Base-by-base conservation (phyloP, 2,113 vertebrate genomes). In the Cricetomys ansorgei region DNA sequence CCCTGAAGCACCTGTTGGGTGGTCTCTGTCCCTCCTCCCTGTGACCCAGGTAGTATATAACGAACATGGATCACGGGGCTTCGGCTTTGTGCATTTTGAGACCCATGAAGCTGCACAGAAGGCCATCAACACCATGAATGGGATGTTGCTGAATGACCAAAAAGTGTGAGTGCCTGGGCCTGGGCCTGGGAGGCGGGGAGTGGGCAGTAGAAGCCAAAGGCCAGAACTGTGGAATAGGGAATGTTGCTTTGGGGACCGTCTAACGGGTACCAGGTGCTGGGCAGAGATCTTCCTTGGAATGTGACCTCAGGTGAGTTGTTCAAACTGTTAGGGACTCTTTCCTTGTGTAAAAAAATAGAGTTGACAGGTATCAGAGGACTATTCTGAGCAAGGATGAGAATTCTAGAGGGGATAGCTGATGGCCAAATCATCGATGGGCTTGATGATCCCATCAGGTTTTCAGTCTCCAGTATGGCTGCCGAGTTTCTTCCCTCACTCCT, bases 21-120 rank as follows among this genome's bases (percentile, higher is more conserved):
- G 64, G 50, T 64, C 16, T 45, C 43, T 76, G 19, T 53, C 45
- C 37, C 16, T 2, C 53, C 48, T 87, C 48, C 81, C 62, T n/a
- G 23, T 91, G 96, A 59, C 73, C 37, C 92, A 99, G 99, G 99
- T 99, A 79, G 99, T 99, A 48, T 99, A 99, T 98, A 99, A 99
- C n/a, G 99, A 99, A 73, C 99, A 99, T 0, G 99, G 99, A 91
- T 99, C 99, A 37, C 99, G 99, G 95, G 99, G 99, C 89, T 99
- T 99, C 3, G 99, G 99, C 80, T 99, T 99, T 96, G 99, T 99
- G 96, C 99, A 99, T 97, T 99, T 99, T 98, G 99, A 99, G 98
- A 99, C 99, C 0, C 99, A 99, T 0, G 99, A 99, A 97, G 99
- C 99, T 37, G 99, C 99, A 0, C 99, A 99, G 97, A 98, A 99